Base-by-base conservation (phyloP, 1,140 invertebrate genomes). In the Leucophenga varia region DNA sequence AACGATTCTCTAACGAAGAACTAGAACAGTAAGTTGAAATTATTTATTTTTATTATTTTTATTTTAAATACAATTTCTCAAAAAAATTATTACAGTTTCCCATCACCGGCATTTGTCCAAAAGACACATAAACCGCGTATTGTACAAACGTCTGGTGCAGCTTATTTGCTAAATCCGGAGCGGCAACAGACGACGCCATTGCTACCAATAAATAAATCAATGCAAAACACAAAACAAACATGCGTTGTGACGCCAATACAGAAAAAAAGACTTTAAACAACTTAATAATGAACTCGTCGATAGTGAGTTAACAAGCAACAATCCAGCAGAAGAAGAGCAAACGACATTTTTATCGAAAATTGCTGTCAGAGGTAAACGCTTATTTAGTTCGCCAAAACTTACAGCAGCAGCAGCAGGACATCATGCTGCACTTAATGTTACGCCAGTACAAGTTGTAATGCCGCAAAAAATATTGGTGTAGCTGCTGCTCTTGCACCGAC, bases 1-100 rank as follows among this genome's bases (percentile, higher is more conserved):
- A 79, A 8, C 72, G 80, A 4, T 83, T 81, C 55, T 56, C 80
- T 8, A 57, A 76, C 2, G 49, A 64, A 1, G 82, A 85, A 61
- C 78, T 81, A 52, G 74, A 81, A 31, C 79, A 76, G 83, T 85
- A 59, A 72, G 68, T 39, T 20, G 19, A 12, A 36, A 36, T 25
- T 28, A 19, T 4, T 25, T 8, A 12, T n/a, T 8, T 4, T 9
- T 41, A 14, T 39, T 19, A n/a, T 5, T 39, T 19, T 19, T 6
- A 17, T 36, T 21, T 3, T 7, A 10, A 38, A 38, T 21, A 13
- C 16, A 41, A 21, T 30, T 38, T 50, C 16, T 18, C 21, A 34
- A 32, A 34, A 25, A 19, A 35, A 16, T n/a, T 45, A 40, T 20
- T 18, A 25, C 16, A 51, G 49, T 18, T 51, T 51, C 22, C 49